Base-by-base conservation (phyloP, 2,797 vertebrate genomes). In the Scomberomorus guttatus region DNA sequence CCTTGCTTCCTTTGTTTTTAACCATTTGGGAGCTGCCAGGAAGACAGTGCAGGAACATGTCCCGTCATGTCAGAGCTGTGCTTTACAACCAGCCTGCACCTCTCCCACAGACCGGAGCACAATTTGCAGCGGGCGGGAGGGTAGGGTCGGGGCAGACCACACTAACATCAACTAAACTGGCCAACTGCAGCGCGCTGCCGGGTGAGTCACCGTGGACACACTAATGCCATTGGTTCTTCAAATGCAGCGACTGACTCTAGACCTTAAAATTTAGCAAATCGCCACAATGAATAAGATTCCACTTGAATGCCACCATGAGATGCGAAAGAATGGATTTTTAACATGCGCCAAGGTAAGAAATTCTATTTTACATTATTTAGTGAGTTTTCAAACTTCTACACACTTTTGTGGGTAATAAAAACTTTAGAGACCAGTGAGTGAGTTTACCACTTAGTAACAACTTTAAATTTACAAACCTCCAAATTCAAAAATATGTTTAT, bases 11-110 rank as follows among this genome's bases (percentile, higher is more conserved):
- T 25, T 50, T 5, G 0, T n/a, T 75, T 88, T 93, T 87, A 92
- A 91, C 91, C 77, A 59, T 17, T 82, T 84, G 55, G 22, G 51
- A 55, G 83, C 85, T 67, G 75, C 72, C 37, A 79, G 76, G 75
- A 85, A 73, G 71, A 39, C 56, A 1, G 51, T 3, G 58, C 61
- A 79, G 85, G 92, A 89, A 94, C 94, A 94, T 94, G 93, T 76
- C 91, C 90, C 52, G 79, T 94, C 94, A 95, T 94, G 94, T 94
- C 83, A 86, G 87, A 68, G 76, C 80, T 27, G 51, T 8, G 70
- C 62, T 71, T 42, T 69, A 75, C 69, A 74, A 60, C 59, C 78
- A 72, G 59, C 24, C 73, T 51, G 68, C 55, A 57, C 57, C 71
- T 63, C 77, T 75, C 48, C 25, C 72, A 60, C 39, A 75, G 68